Evolutionary conservation across 2,888 invertebrate genomes (phyloP), one percentile per base, ranked within the genome.

Genomic region (Acanthosepion esculentum): DNA sequence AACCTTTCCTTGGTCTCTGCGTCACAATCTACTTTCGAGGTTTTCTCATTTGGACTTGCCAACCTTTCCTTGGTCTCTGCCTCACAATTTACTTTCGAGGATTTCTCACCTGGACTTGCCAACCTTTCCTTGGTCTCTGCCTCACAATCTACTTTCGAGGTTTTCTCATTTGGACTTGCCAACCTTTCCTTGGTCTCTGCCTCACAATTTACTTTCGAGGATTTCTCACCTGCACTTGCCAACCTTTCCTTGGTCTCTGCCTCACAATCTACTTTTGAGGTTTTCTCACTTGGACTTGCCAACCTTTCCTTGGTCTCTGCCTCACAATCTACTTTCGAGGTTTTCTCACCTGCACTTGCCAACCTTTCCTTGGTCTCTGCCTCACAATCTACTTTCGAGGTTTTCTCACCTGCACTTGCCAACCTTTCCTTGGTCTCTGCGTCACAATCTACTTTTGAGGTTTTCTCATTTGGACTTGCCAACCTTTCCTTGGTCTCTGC

Each of bases 1-100:
- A 64, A 23, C 33, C 41, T 91, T 33, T 91, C 33, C 48, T 91
- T n/a, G 20, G 41, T 33, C 7, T 48, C 91, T 33, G 41, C 92
- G 10, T 6, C 48, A 41, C 48, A 29, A 50, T 92, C 92, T 50
- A 50, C 50, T 15, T 0, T 50, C 1, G 50, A 15, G 26, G 0
- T 20, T 0, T 1, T 15, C 8, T 50, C 50, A 50, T 5, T 1
- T 29, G 33, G 41, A 7, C 20, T 41, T 5, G 4, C 91, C 29
- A n/a, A n/a, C 91, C 91, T 91, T 91, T 91, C 91, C 33, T 91
- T 91, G 33, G 91, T 91, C 20, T n/a, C 91, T 91, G 91, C 91
- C 10, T 20, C 20, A 91, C 29, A 33, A 33, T 91, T 12, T 91
- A 91, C 91, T 20, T 15, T 91, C 7, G 50, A 15, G 0, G 50